A percentile compares a stretch with the other conserved stretches of the same genome.
Evolutionary conservation across 2,113 vertebrate species (phyloP).

Genomic region (Trinectes maculatus): DNA sequence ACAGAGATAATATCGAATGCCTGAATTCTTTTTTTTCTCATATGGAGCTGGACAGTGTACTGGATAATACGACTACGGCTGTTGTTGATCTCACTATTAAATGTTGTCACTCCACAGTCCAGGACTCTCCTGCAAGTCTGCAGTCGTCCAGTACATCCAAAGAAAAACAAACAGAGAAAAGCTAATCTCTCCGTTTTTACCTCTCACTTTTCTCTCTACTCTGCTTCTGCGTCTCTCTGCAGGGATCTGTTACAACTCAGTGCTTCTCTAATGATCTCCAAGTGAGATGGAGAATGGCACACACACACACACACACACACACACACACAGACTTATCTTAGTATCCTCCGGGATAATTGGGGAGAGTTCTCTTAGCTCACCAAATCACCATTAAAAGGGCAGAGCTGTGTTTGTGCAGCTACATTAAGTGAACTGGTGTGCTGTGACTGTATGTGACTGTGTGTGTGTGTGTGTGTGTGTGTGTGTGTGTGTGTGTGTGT

Average conservation of each 20-base stretch:
- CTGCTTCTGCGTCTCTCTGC: slow-evolving; percentile 37
- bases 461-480: slow-evolving; percentile 22
- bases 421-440: slow-evolving; percentile 43
- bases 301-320: slow-evolving; percentile 36
- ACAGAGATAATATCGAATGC: slow-evolving; percentile 31
- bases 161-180: slow-evolving; percentile 27
- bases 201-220: slow-evolving; percentile 22
- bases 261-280: slow-evolving; percentile 76
- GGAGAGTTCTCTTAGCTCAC: slow-evolving; percentile 49
- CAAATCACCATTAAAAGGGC: slow-evolving; percentile 51
- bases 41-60: slow-evolving; percentile 4
- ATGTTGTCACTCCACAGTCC: neutral
- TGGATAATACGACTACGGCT: neutral
- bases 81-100: neutral
- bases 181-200: slow-evolving; percentile 22
- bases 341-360: slow-evolving; percentile 68
- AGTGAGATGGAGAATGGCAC: slow-evolving; percentile 64
- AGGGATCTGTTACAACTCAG: slow-evolving; percentile 64
- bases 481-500: neutral
- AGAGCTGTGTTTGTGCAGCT: slow-evolving; percentile 33
- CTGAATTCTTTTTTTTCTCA: neutral
- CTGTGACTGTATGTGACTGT: neutral
- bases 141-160: slow-evolving; percentile 2
- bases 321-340: slow-evolving; percentile 23
- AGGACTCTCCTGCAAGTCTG: neutral